Evolutionary conservation across 92 coral and sea anemone species (phyloP).

Genomic region (Umimayanthus kanabou): DNA sequence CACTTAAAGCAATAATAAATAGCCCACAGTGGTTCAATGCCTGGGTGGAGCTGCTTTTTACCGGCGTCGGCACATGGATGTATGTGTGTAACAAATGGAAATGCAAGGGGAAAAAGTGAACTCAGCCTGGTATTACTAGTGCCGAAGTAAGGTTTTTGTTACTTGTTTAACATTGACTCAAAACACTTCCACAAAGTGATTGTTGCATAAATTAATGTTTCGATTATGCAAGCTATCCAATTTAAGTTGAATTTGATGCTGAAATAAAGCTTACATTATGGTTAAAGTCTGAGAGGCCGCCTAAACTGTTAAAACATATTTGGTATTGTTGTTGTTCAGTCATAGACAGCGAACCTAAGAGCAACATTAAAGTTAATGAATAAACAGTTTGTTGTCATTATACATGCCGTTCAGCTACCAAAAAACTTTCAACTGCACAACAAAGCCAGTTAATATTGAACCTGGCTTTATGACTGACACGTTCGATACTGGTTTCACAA

Average conservation of each 20-base stretch:
- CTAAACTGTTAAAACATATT: neutral
- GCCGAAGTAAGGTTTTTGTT: neutral
- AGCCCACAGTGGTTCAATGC: constrained; percentile 42
- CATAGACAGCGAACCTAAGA: constrained; percentile 3
- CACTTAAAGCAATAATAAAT: constrained; percentile 27
- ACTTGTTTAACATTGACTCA: constrained; percentile 1
- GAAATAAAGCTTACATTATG: constrained; percentile 1
- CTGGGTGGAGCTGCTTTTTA: constrained; percentile 41
- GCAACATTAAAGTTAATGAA: neutral
- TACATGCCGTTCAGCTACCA: constrained; percentile 5
- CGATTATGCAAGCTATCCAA: neutral
- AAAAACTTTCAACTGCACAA: no score
- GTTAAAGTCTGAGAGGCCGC: constrained; percentile 12
- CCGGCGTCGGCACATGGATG: constrained; percentile 38
- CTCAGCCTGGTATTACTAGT: neutral
- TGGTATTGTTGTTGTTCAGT: constrained; percentile 6
- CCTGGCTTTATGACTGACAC: constrained; percentile 10
- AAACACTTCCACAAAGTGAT: constrained; percentile 6
- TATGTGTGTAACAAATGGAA: neutral
- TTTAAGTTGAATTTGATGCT: neutral
- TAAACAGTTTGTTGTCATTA: neutral
- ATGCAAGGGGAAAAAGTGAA: constrained; percentile 8
- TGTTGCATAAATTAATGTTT: constrained; percentile 5
- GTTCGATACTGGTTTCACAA: no score
- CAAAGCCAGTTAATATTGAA: no score